Evolutionary conservation across 1,140 invertebrate genomes (phyloP).

Genomic region (Daktulosphaira vitifoliae): DNA sequence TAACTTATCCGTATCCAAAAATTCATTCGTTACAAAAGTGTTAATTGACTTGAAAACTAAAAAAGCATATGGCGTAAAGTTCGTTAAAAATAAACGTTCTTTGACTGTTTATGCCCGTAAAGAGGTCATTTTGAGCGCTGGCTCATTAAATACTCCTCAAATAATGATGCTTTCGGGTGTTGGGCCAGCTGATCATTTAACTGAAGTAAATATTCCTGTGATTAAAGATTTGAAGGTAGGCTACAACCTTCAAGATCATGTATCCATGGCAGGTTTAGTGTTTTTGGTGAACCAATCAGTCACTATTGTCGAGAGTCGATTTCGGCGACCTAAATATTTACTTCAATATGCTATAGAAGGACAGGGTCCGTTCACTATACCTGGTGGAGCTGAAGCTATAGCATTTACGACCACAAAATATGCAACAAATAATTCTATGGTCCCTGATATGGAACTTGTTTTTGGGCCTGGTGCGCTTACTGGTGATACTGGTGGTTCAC

Average conservation of each 20-base stretch:
- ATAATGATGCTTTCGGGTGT: conserved; percentile 66
- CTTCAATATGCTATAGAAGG: conserved; percentile 42
- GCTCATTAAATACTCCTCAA: conserved; percentile 58
- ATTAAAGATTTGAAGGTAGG: conserved; percentile 50
- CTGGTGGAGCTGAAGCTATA: conserved; percentile 45
- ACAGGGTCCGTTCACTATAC: conserved; percentile 42
- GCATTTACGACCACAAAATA: conserved; percentile 43
- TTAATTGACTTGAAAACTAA: conserved; percentile 53
- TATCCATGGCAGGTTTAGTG: conserved; percentile 52
- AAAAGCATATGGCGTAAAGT: conserved; percentile 57
- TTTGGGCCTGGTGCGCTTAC: conserved; percentile 63
- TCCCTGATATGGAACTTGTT: conserved; percentile 70
- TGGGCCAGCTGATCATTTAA: conserved; percentile 58
- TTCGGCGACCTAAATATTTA: conserved; percentile 58
- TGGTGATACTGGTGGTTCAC: conserved; percentile 59
- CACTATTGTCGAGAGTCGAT: conserved; percentile 51
- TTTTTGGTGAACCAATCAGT: conserved; percentile 46
- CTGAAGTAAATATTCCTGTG: conserved; percentile 55
- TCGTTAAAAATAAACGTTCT: conserved; percentile 47
- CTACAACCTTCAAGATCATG: conserved; percentile 53
- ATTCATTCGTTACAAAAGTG: conserved; percentile 57
- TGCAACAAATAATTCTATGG: conserved; percentile 39
- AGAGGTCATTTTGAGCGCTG: conserved; percentile 60
- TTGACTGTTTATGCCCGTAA: conserved; percentile 48
- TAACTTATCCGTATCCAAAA: conserved; percentile 63